Percentiles rank a stretch among this genome's conserved stretches.
Evolutionary conservation across 2,113 vertebrate species (phyloP).

Genomic region (Pelecanus crispus): DNA sequence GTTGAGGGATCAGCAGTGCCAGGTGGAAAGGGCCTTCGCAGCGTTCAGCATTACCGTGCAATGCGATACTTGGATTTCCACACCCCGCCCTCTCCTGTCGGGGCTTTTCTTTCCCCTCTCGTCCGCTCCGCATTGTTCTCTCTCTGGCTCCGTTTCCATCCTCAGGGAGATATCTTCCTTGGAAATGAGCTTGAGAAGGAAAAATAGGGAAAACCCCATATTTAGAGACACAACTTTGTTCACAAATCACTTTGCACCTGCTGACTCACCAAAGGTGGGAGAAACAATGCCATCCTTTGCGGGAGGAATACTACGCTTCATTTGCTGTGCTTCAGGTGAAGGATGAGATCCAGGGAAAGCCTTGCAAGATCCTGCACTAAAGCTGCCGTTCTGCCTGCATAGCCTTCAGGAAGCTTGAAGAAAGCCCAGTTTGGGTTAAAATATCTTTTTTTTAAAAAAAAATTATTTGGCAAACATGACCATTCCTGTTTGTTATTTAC

Average conservation of each 20-base stretch:
- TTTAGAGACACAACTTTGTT: background rate
- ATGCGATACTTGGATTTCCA: background rate
- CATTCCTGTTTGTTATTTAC: background rate
- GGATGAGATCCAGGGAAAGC: background rate
- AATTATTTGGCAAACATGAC: background rate
- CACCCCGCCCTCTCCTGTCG: background rate
- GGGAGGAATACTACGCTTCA: background rate
- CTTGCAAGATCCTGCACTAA: background rate
- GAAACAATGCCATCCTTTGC: background rate
- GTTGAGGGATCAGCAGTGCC: background rate
- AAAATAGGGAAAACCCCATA: background rate
- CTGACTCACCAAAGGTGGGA: background rate
- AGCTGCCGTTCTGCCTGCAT: background rate
- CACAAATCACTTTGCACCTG: background rate
- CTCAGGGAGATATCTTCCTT: background rate
- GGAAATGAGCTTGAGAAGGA: background rate
- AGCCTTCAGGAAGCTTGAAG: background rate
- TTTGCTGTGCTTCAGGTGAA: background rate
- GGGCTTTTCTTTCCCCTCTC: background rate
- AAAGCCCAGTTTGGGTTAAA: background rate
- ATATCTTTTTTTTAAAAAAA: background rate
- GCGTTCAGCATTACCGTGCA: background rate
- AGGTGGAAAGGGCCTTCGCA: background rate
- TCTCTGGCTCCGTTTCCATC: background rate
- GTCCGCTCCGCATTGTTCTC: accelerated